Evolutionary conservation across 2,797 vertebrate genomes (phyloP).

Genomic region (Poeciliopsis presidionis): DNA sequence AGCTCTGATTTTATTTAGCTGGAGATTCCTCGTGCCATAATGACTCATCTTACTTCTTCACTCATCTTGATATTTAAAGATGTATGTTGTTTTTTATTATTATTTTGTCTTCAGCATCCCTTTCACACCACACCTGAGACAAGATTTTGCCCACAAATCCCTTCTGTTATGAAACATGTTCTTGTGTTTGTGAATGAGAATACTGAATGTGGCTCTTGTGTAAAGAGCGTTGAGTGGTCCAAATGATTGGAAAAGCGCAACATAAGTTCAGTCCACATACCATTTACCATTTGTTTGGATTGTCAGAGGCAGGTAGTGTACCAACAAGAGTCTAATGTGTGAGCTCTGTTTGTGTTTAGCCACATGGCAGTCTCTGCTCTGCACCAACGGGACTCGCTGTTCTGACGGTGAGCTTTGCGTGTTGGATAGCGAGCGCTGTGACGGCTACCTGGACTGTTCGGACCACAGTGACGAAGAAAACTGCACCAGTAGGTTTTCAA

Average conservation of each 20-base stretch:
- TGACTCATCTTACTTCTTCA: background rate
- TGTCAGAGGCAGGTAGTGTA: too few relatives aligned
- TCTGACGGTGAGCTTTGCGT: conserved; percentile 90
- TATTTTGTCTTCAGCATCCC: background rate
- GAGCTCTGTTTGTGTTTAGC: conserved; percentile 74
- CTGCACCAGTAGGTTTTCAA: conserved; percentile 84
- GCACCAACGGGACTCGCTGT: conserved; percentile 85
- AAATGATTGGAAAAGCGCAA: too few relatives aligned
- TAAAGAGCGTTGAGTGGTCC: too few relatives aligned
- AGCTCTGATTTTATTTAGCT: background rate
- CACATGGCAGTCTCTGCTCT: conserved; percentile 84
- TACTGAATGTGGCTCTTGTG: too few relatives aligned
- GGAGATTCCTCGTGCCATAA: background rate
- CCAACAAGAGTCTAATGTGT: background rate
- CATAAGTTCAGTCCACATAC: too few relatives aligned
- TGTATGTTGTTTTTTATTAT: background rate
- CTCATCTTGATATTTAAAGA: background rate
- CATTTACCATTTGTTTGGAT: too few relatives aligned
- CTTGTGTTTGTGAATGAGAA: too few relatives aligned
- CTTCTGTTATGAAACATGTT: background rate
- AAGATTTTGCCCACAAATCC: background rate
- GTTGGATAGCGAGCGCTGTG: conserved; percentile 85
- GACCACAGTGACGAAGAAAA: conserved; percentile 92
- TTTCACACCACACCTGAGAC: background rate
- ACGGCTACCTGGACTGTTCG: conserved; percentile 93